Evolutionary conservation across 2,797 vertebrate genomes (phyloP), one percentile per base, ranked within the genome.

Genomic region (Apogon hyalosoma): DNA sequence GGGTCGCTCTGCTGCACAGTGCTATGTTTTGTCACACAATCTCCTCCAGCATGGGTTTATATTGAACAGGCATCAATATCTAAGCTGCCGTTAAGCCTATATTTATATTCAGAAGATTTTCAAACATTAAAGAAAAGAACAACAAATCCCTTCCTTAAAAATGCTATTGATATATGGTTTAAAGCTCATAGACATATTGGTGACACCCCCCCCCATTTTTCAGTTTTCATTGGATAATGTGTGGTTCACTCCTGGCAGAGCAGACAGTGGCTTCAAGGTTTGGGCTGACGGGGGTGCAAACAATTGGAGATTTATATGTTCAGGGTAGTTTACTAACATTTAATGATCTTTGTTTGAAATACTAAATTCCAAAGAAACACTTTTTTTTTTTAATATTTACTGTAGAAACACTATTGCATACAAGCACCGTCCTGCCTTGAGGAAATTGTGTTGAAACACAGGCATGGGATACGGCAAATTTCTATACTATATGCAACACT

Each of bases 181-280:
- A 54, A 54, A 53, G 61, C 61, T 45, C 49, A 63, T 3, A 53
- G 40, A 53, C 16, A 38, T 53, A 15, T 53, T 54, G 50, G 61
- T 63, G 61, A 46, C 53, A 46, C n/a, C 41, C 38, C 61, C 31
- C 5, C 15, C 50, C 16, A 54, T 54, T 10, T 64, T 50, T 13
- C 50, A 16, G 24, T 64, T 64, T 39, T 46, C 50, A 38, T 41
- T 49, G 61, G 5, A 4, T 45, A 45, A 46, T 36, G 40, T 14
- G 0, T 21, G 4, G 49, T 63, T 63, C 8, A 36, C 60, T 43
- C 49, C 39, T 19, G 48, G 60, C 12, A 13, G 24, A 12, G 24
- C 50, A 38, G 50, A 45, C 19, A 24, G 49, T 7, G 31, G 62
- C 19, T 38, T 54, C n/a, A 7, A 64, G 15, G 1, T 45, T 15